phyloP scores from a whole-genome alignment of 2,113 vertebrate species.

The Macrotus californicus region DNA sequence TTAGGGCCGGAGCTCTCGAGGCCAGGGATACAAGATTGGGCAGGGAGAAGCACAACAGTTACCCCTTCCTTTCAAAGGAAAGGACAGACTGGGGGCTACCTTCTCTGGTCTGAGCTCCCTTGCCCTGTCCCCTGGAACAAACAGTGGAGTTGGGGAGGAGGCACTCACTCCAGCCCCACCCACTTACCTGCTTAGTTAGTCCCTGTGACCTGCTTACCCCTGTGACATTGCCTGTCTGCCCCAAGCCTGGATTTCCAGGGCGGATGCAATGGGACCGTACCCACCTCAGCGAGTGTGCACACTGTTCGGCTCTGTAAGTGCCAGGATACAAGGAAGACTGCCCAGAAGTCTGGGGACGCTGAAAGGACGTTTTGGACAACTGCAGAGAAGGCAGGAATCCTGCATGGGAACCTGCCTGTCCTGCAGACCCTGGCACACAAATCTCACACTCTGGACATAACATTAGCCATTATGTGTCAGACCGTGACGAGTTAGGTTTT shows the following conservation, averaged over 20 bases:
- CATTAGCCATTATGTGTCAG: rapidly evolving
- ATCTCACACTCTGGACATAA: neutral
- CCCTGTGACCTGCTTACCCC: neutral
- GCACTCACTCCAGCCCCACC: too few species aligned
- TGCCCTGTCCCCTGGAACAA: neutral
- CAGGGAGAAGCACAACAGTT: too few species aligned
- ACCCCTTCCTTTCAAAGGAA: neutral
- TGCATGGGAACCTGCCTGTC: neutral
- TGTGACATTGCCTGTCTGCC: neutral
- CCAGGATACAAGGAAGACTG: neutral
- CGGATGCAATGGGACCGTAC: neutral
- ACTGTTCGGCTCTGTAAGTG: neutral
- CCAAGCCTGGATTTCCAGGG: neutral
- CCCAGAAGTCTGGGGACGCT: neutral
- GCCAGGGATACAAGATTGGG: neutral
- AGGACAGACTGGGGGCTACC: neutral
- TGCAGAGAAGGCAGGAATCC: neutral
- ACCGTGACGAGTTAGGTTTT: neutral
- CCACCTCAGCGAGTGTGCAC: rapidly evolving
- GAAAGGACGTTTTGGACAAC: neutral
- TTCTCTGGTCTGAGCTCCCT: neutral
- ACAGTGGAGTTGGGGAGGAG: neutral
- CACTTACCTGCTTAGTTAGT: neutral
- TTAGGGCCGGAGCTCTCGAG: neutral
- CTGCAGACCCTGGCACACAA: neutral